A percentile compares a stretch with the other conserved stretches of the same genome.
Evolutionary conservation across 2,113 vertebrate genomes (phyloP).

Genomic region (Larimichthys polyactis): DNA sequence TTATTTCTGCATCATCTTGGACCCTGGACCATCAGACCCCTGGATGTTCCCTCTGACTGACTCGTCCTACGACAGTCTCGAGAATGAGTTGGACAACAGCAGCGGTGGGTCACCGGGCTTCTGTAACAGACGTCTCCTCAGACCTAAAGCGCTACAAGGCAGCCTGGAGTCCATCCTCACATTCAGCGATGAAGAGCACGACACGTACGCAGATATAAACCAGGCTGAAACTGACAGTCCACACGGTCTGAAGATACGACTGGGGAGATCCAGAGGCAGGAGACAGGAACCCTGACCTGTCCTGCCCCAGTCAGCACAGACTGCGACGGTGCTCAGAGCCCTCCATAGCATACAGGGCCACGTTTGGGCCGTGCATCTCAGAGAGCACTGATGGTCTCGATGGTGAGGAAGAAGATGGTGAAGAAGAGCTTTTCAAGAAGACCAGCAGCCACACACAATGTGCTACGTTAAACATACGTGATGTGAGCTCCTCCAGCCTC

Average conservation of each 20-base stretch:
- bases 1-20: not conserved
- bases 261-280: constrained; percentile 56
- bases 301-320: constrained; percentile 58
- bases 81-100: constrained; percentile 89
- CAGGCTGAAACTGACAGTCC: not conserved
- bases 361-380: constrained; percentile 48
- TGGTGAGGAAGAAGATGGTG: constrained; percentile 51
- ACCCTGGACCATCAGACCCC: constrained; percentile 79
- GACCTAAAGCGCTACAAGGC: constrained; percentile 84
- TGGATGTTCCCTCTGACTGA: constrained; percentile 90
- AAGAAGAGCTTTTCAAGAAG: constrained; percentile 63
- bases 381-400: constrained; percentile 83
- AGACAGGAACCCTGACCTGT: constrained; percentile 41
- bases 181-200: constrained; percentile 89
- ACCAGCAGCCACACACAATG: not conserved
- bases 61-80: constrained; percentile 95
- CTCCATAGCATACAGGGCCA: constrained; percentile 77
- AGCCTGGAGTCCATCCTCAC: constrained; percentile 95
- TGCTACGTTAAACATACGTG: not conserved
- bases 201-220: constrained; percentile 69
- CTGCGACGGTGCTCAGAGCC: constrained; percentile 90
- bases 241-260: not conserved
- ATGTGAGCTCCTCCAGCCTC: constrained; percentile 86
- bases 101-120: constrained; percentile 82
- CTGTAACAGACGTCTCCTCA: constrained; percentile 77